Base-by-base conservation (phyloP, 1,140 invertebrate species). In the Megathymus violae region DNA sequence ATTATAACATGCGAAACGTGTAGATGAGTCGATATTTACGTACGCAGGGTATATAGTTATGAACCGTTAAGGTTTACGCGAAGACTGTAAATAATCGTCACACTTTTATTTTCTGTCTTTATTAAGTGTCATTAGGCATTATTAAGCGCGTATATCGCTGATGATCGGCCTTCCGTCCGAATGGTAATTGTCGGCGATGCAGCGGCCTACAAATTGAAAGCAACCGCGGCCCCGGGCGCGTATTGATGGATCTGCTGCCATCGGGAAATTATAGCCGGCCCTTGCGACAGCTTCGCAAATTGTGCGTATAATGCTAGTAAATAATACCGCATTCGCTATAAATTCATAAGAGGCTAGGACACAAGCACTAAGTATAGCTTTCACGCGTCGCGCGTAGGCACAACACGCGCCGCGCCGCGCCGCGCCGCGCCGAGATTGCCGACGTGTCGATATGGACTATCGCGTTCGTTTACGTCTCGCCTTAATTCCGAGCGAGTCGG, bases 91-190 rank as follows among this genome's bases (percentile, higher is more conserved):
- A 86, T 85, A 85, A 86, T 81, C 76, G 71, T 82, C 73, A 82
- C 82, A 87, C 78, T 82, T 86, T 85, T 86, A 88, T 88, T 82
- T 85, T 82, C 74, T 62, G 77, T 82, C 85, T 88, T 83, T 86
- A 90, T 90, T 87, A 85, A 85, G 80, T 83, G 85, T 88, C 88
- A 88, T 90, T 90, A 90, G 85, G 80, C 79, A 83, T 90, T 88
- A 90, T 90, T 88, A 88, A 88, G 80, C 80, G 75, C 75, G 77
- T 83, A 81, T 84, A 88, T 85, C 80, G 82, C 80, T 81, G 86
- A 87, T 85, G 84, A 80, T 75, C 82, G 79, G 82, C 87, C 87
- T 89, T 88, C 87, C 87, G 85, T 86, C 83, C 80, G 78, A 54
- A 67, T 77, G 76, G 87, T 89, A 89, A 89, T 89, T 86, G 86